Evolutionary conservation across 2,888 invertebrate species (phyloP).

Genomic region (Macaria notata): DNA sequence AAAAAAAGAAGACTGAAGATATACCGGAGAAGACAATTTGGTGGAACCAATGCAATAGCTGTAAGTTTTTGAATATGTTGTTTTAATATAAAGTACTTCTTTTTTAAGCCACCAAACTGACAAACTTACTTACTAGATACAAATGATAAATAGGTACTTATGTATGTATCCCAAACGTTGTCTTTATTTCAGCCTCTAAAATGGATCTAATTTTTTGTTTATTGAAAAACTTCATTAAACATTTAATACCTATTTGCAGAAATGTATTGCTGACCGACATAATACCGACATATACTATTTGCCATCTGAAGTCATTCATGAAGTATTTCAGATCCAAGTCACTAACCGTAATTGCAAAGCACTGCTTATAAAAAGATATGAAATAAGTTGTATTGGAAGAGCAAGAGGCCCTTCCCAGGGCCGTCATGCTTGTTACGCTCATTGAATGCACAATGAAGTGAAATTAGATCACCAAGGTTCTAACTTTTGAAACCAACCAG

Average conservation of each 20-base stretch:
- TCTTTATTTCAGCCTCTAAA: no score
- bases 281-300: no score
- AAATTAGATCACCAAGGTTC: constrained; percentile 79
- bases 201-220: no score
- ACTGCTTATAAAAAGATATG: constrained; percentile 6
- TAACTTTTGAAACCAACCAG: constrained; percentile 75
- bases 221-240: no score
- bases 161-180: no score
- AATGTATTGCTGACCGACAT: no score
- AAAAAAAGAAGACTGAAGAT: constrained; percentile 73
- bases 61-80: constrained; percentile 53
- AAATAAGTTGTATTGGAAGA: constrained; percentile 44
- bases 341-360: neutral
- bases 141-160: no score
- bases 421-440: constrained; percentile 69
- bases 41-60: constrained; percentile 78
- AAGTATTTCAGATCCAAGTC: neutral
- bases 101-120: neutral
- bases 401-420: constrained; percentile 67
- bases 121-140: no score
- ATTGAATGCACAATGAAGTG: constrained; percentile 79
- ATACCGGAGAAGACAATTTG: constrained; percentile 73
- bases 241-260: no score
- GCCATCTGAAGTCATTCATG: no score
- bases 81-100: neutral